A percentile compares a stretch with the other conserved stretches of the same genome.
phyloP scores from a whole-genome alignment of 2,113 vertebrate genomes.

The Upupa epops region DNA sequence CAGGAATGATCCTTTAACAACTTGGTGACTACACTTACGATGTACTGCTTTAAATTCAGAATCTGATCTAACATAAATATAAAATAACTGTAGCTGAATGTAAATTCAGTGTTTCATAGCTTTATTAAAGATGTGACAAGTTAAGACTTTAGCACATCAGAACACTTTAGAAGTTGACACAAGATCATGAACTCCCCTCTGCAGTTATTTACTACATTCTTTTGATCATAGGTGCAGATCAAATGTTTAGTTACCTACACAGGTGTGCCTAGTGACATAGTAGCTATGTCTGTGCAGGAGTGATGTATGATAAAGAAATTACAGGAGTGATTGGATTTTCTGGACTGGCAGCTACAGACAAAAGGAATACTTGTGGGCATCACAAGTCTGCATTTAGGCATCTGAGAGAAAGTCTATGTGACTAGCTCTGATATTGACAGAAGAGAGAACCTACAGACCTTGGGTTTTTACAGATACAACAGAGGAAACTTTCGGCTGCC shows the following conservation, averaged over 20 bases:
- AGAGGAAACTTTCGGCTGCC: not conserved
- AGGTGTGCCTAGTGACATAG: not conserved
- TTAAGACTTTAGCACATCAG: not conserved
- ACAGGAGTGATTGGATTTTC: not conserved
- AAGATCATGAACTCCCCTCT: not conserved
- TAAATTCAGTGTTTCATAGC: not conserved
- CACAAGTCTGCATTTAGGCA: not conserved
- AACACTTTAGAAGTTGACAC: not conserved
- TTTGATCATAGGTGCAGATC: not conserved
- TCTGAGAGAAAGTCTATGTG: not conserved
- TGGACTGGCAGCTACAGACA: not conserved
- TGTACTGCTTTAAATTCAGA: not conserved
- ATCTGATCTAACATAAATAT: not conserved
- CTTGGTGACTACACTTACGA: not conserved
- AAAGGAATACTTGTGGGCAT: not conserved
- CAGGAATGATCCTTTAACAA: not conserved
- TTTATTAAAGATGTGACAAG: not conserved
- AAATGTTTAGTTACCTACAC: not conserved
- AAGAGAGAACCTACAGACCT: not conserved
- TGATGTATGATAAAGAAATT: not conserved
- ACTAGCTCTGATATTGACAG: not conserved
- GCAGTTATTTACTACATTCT: not conserved
- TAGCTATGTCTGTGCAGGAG: not conserved
- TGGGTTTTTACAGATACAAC: not conserved
- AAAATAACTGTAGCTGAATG: not conserved